A percentile compares a stretch with the other conserved stretches of the same genome.
phyloP scores from a whole-genome alignment of 2,888 invertebrate genomes.

The Tenodera sinensis region DNA sequence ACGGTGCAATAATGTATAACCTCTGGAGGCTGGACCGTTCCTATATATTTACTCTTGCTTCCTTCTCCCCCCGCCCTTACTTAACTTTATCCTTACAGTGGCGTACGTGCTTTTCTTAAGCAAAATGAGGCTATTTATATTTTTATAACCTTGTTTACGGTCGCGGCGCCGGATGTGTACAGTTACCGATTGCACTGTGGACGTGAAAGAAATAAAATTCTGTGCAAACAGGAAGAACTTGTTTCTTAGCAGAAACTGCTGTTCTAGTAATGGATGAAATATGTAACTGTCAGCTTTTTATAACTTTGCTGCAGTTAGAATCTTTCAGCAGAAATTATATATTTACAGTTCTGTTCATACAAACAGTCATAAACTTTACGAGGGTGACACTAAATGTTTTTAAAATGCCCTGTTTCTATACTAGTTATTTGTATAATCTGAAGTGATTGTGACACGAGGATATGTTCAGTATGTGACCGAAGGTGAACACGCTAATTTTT shows the following conservation, averaged over 20 bases:
- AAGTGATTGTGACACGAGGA: too few species aligned
- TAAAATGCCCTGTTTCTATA: too few species aligned
- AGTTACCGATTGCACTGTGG: background rate
- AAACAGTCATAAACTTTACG: too few species aligned
- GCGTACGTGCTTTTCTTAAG: background rate
- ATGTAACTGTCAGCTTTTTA: too few species aligned
- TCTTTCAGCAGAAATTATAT: too few species aligned
- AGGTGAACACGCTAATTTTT: too few species aligned
- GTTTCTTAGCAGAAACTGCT: background rate
- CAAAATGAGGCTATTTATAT: background rate
- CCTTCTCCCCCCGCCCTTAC: background rate
- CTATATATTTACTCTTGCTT: conserved; percentile 3
- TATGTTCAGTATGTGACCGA: too few species aligned
- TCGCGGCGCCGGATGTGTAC: background rate
- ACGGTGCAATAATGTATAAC: background rate
- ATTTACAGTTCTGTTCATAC: too few species aligned
- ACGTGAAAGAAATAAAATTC: background rate
- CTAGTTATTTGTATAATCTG: too few species aligned
- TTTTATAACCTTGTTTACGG: background rate
- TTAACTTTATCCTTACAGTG: background rate
- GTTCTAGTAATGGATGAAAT: too few species aligned
- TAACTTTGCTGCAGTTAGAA: too few species aligned
- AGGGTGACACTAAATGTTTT: too few species aligned
- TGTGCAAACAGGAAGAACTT: background rate
- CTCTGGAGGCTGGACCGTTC: background rate